phyloP scores from a whole-genome alignment of 2,888 invertebrate genomes.

The Callyntrura sp. region DNA sequence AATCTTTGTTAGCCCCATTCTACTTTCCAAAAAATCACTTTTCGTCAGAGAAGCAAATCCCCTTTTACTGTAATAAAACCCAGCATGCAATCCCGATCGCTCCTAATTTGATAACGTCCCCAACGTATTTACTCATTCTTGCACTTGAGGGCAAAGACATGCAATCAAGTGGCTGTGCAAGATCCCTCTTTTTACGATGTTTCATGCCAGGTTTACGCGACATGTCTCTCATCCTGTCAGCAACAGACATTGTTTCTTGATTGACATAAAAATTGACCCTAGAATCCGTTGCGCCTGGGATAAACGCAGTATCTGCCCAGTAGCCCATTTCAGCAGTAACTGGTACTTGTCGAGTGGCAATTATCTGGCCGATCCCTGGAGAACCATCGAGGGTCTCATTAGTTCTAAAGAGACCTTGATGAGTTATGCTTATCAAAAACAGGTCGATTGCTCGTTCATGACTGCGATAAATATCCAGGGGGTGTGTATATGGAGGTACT shows the following conservation, averaged over 20 bases:
- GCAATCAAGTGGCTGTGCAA: slow-evolving; percentile 62
- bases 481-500: slow-evolving; percentile 69
- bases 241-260: slow-evolving; percentile 68
- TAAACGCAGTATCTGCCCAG: slow-evolving; percentile 66
- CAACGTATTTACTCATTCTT: slow-evolving; percentile 14
- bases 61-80: neutral
- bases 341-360: slow-evolving; percentile 59
- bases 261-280: slow-evolving; percentile 77
- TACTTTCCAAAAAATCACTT: too few relatives aligned
- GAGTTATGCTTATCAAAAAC: slow-evolving; percentile 74
- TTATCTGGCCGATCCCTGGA: slow-evolving; percentile 69
- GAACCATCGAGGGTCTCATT: slow-evolving; percentile 76
- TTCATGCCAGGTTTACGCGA: slow-evolving; percentile 45
- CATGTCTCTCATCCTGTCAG: slow-evolving; percentile 56
- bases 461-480: slow-evolving; percentile 72
- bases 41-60: neutral
- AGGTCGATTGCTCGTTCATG: slow-evolving; percentile 79
- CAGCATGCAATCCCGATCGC: slow-evolving; percentile 6
- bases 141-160: slow-evolving; percentile 57
- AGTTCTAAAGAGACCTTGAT: slow-evolving; percentile 75
- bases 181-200: slow-evolving; percentile 56
- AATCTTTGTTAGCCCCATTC: too few relatives aligned
- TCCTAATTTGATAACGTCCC: neutral
- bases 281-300: slow-evolving; percentile 67
- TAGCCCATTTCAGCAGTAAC: slow-evolving; percentile 81